Evolutionary conservation across 2,888 invertebrate genomes (phyloP).

Genomic region (Drosophila mayaguana): DNA sequence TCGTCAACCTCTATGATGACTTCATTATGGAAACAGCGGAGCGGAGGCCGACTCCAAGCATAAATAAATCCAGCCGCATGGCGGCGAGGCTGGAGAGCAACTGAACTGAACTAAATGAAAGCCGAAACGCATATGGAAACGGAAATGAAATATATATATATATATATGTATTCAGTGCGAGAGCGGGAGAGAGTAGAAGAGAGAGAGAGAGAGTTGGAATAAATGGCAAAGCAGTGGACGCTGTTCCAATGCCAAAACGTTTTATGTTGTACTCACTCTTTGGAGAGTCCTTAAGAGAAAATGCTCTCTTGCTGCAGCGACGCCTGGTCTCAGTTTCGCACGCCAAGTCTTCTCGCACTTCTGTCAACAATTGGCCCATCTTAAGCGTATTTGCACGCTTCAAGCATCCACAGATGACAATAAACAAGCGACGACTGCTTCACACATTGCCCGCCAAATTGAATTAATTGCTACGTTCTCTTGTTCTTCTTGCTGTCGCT

Average conservation of each 20-base stretch:
- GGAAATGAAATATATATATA: constrained; percentile 20
- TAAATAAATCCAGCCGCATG: constrained; percentile 28
- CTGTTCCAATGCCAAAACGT: constrained; percentile 32
- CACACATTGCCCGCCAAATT: constrained; percentile 54
- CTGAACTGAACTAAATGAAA: constrained; percentile 23
- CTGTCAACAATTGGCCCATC: constrained; percentile 49
- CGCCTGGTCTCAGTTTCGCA: not conserved
- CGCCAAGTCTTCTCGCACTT: constrained; percentile 10
- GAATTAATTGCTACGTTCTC: constrained; percentile 52
- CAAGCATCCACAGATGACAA: constrained; percentile 54
- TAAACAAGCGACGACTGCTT: constrained; percentile 37
- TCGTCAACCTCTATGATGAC: not conserved
- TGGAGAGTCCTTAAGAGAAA: constrained; percentile 13
- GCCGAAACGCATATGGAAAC: constrained; percentile 25
- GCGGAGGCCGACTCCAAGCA: not conserved
- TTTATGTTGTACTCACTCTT: constrained; percentile 23
- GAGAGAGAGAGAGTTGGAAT: not conserved
- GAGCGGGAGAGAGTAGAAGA: not conserved
- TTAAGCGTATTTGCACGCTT: constrained; percentile 61
- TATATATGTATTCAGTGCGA: not conserved
- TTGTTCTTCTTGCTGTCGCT: not conserved
- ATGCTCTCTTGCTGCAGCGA: not conserved
- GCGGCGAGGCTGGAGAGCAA: constrained; percentile 40
- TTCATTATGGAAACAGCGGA: not conserved
- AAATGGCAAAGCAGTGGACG: not conserved